phyloP scores from a whole-genome alignment of 2,113 vertebrate species.

The Myotis lucifugus region DNA sequence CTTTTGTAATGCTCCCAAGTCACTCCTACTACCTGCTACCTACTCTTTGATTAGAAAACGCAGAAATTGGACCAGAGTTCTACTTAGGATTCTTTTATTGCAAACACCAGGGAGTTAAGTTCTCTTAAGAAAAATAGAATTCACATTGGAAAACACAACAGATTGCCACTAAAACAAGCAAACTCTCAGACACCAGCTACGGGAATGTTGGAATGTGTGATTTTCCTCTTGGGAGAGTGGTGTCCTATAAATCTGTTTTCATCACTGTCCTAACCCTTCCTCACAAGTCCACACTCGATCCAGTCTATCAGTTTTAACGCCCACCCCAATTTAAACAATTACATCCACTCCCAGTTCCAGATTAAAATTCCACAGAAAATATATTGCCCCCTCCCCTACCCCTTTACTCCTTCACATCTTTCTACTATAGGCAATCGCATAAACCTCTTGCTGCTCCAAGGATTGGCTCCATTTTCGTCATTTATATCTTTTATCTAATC shows the following conservation, averaged over 20 bases:
- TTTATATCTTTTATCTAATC: neutral
- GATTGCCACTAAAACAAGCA: neutral
- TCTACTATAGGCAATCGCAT: neutral
- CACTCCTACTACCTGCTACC: neutral
- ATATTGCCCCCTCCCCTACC: neutral
- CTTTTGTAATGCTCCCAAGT: neutral
- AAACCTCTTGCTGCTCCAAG: neutral
- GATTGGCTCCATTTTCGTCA: neutral
- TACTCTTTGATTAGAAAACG: neutral
- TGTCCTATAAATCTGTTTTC: neutral
- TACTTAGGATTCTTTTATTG: neutral
- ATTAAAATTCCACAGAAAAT: constrained; percentile 22
- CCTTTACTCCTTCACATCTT: neutral
- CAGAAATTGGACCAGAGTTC: neutral
- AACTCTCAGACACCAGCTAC: neutral
- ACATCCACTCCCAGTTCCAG: neutral
- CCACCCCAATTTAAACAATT: neutral
- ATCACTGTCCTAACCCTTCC: neutral
- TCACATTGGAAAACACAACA: neutral
- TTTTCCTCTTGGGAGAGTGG: neutral
- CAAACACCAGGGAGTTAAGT: neutral
- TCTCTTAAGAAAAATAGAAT: neutral
- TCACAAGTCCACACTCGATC: neutral
- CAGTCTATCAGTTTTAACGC: neutral
- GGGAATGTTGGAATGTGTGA: neutral